A percentile compares a stretch with the other conserved stretches of the same genome.
phyloP scores from a whole-genome alignment of 2,797 vertebrate species.

The Dendrocincla tyrannina region DNA sequence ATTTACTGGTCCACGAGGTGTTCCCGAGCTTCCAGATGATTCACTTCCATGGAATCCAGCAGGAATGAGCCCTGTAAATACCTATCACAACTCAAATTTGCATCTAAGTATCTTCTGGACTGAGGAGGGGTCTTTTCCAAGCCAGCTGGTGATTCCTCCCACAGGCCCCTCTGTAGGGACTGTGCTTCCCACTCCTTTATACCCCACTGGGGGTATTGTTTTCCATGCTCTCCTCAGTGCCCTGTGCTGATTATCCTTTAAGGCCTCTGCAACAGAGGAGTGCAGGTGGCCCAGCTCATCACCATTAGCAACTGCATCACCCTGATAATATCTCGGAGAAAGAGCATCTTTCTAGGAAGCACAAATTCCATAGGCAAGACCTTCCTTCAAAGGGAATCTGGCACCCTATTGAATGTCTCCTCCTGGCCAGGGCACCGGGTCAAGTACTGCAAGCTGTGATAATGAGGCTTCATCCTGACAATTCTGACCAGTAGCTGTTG shows the following conservation, averaged over 20 bases:
- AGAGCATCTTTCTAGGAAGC: not conserved
- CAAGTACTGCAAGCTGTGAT: constrained; percentile 66
- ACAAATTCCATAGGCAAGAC: not conserved
- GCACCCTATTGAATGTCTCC: constrained; percentile 44
- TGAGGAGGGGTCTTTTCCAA: too few relatives aligned
- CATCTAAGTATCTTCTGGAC: not conserved
- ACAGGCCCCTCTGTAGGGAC: not conserved
- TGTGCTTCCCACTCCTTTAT: not conserved
- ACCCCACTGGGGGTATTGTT: not conserved
- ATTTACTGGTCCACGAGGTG: not conserved
- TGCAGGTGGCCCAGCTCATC: not conserved
- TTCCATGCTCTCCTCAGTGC: not conserved
- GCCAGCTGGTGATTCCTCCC: not conserved
- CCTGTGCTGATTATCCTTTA: not conserved
- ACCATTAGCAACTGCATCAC: not conserved
- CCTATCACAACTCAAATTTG: not conserved
- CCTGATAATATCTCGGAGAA: not conserved
- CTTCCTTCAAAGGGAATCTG: constrained; percentile 48
- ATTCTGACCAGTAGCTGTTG: constrained; percentile 61
- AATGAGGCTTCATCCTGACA: constrained; percentile 53
- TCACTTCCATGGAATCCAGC: not conserved
- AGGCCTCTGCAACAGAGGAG: not conserved
- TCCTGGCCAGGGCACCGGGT: constrained; percentile 59
- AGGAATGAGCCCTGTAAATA: not conserved
- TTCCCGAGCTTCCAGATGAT: not conserved